These are phyloP conservation scores for Scolopax mira DNA, from an alignment of 2,113 vertebrate species.

Conservation along the genomic window DNA sequence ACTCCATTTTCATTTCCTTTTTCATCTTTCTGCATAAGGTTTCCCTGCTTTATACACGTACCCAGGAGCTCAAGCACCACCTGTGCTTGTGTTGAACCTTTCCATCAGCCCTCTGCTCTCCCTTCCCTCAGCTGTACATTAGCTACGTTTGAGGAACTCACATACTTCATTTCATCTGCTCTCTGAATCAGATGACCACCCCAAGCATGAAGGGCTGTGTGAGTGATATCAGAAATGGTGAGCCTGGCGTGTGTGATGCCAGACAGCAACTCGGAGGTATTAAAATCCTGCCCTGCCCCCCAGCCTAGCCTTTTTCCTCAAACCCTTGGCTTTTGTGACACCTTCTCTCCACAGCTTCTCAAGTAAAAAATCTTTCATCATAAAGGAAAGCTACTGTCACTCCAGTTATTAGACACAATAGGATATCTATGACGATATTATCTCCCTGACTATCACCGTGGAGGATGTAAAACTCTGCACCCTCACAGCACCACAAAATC, in stretches of 20 bases:
- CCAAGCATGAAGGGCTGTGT: neutral
- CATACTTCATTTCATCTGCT: neutral
- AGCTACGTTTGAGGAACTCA: neutral
- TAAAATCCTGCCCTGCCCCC: neutral
- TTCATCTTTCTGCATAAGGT: neutral
- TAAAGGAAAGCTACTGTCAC: neutral
- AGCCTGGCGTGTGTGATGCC: neutral
- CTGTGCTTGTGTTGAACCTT: neutral
- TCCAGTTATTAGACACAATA: neutral
- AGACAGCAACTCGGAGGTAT: neutral
- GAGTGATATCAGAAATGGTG: neutral
- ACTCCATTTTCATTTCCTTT: neutral
- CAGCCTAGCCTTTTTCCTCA: neutral
- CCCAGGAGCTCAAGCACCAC: neutral
- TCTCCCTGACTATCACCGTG: neutral
- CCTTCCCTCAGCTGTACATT: neutral
- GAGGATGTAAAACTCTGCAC: neutral
- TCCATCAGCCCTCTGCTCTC: neutral
- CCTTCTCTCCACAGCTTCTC: neutral
- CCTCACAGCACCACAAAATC: neutral
- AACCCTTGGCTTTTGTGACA: neutral
- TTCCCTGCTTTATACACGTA: neutral
- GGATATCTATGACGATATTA: neutral
- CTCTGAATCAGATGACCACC: neutral
- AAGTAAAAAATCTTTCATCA: neutral